A percentile compares a stretch with the other conserved stretches of the same genome.
phyloP scores from a whole-genome alignment of 37 sponge, comb jelly and placozoan species.

The Petrosia ficiformis region DNA sequence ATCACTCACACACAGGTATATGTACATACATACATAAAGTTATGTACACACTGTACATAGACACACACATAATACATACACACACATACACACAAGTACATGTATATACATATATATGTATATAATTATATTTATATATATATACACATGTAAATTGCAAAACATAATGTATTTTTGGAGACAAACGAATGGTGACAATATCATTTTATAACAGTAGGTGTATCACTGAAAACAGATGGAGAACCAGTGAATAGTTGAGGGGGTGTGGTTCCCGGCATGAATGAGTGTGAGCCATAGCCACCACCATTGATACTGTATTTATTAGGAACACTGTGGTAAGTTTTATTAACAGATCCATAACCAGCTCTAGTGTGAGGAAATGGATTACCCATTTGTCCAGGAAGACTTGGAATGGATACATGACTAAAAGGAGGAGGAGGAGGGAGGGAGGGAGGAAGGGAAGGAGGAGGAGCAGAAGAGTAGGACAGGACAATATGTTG shows the following conservation, averaged over 20 bases:
- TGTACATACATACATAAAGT: too few relatives aligned
- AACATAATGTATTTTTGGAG: too few relatives aligned
- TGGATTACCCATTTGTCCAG: not conserved
- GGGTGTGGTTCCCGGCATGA: conserved; percentile 75
- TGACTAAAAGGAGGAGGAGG: not conserved
- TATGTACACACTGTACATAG: too few relatives aligned
- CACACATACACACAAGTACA: too few relatives aligned
- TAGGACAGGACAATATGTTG: not conserved
- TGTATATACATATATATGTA: too few relatives aligned
- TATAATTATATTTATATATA: too few relatives aligned
- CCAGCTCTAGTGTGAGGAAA: not conserved
- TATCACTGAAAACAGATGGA: conserved; percentile 41
- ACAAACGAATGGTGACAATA: too few relatives aligned
- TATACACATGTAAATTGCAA: too few relatives aligned
- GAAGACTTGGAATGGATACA: conserved; percentile 15
- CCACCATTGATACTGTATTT: conserved; percentile 43
- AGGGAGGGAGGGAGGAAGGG: not conserved
- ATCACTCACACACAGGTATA: too few relatives aligned
- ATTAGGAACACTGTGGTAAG: conserved; percentile 17
- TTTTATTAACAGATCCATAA: conserved; percentile 33
- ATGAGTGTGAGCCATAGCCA: not conserved
- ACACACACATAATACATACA: too few relatives aligned
- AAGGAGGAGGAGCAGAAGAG: not conserved
- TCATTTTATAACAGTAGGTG: too few relatives aligned
- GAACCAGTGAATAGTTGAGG: conserved; percentile 59